Percentiles rank a stretch among this genome's conserved stretches.
Evolutionary conservation across 2,113 vertebrate genomes (phyloP).

Genomic region (Xerus inauris): DNA sequence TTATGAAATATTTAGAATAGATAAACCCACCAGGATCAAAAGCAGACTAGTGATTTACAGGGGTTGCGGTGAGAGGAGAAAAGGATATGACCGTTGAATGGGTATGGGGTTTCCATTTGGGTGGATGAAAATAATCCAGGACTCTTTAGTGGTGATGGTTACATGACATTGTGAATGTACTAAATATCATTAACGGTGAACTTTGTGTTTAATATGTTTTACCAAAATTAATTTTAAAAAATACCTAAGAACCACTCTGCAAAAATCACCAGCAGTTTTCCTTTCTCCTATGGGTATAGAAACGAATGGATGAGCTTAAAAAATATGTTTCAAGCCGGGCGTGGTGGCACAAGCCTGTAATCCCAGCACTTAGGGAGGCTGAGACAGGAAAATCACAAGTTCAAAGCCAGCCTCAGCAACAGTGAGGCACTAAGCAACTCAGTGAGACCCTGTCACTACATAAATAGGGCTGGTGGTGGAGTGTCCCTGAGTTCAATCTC

Average conservation of each 20-base stretch:
- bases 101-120: not conserved
- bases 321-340: not conserved
- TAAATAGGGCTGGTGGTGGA: no score
- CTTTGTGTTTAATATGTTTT: not conserved
- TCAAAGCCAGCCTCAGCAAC: no score
- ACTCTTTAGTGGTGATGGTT: not conserved
- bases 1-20: not conserved
- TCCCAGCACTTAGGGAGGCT: no score
- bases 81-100: not conserved
- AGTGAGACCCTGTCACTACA: no score
- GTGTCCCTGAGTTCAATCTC: no score
- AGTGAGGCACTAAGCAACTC: no score
- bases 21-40: not conserved
- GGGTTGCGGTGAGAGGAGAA: not conserved
- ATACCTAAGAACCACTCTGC: not conserved
- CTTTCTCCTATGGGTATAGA: not conserved
- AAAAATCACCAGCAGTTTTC: not conserved
- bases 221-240: not conserved
- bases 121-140: not conserved
- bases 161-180: no score
- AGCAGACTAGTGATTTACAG: not conserved
- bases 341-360: no score
- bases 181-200: not conserved
- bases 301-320: not conserved
- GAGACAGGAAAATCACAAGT: no score